A percentile compares a stretch with the other conserved stretches of the same genome.
phyloP scores from a whole-genome alignment of 2,888 invertebrate species.

The Calliopum simillimum region DNA sequence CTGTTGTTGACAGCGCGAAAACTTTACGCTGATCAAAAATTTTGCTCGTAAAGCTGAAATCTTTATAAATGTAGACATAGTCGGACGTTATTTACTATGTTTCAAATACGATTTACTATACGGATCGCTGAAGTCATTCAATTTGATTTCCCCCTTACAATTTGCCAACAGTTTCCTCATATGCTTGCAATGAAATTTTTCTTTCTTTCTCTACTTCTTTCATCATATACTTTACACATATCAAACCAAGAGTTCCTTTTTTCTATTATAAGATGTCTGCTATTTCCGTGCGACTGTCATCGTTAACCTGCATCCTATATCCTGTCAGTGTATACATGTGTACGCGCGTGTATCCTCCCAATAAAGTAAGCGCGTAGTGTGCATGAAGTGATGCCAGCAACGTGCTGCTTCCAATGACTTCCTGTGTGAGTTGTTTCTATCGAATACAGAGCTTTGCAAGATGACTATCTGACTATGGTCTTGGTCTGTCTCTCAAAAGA shows the following conservation, averaged over 20 bases:
- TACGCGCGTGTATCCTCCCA: background rate
- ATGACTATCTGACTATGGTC: too few species aligned
- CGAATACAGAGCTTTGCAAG: too few species aligned
- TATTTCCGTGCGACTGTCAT: constrained; percentile 29
- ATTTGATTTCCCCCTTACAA: too few species aligned
- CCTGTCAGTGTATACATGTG: constrained; percentile 1
- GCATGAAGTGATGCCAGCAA: constrained; percentile 25
- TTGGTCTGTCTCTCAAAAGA: too few species aligned
- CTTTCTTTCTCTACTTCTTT: too few species aligned
- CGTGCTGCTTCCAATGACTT: constrained; percentile 29
- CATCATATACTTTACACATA: too few species aligned
- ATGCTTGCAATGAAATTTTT: too few species aligned
- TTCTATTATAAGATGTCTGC: background rate
- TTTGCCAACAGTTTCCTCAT: too few species aligned
- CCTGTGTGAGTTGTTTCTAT: background rate
- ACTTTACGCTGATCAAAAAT: background rate
- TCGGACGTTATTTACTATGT: constrained; percentile 10
- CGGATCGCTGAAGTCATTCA: too few species aligned
- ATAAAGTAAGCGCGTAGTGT: too few species aligned
- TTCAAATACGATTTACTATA: background rate
- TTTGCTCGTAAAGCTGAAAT: too few species aligned
- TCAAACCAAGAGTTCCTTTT: too few species aligned
- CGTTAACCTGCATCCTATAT: constrained; percentile 24
- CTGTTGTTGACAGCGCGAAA: background rate
- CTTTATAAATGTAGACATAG: background rate